Conservation (phyloP, 2,113 vertebrate species). For the Corythaeola cristata region DNA sequence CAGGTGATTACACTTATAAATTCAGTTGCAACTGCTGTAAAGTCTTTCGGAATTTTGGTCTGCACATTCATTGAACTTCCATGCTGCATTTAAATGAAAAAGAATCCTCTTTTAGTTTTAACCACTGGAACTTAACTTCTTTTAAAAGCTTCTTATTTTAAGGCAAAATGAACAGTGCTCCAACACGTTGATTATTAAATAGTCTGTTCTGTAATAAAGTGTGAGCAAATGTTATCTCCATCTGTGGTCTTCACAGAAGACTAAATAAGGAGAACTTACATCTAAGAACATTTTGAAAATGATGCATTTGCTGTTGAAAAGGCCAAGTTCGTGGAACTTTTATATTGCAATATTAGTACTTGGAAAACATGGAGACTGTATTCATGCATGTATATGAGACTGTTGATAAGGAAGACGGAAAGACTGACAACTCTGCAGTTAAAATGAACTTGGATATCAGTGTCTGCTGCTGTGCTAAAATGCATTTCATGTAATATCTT, state of each 20-base stretch:
- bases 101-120: background rate
- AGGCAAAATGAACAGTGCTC: slow-evolving; percentile 37
- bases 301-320: background rate
- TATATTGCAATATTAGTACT: background rate
- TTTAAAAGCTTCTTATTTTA: slow-evolving; percentile 21
- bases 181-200: background rate
- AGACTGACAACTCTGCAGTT: background rate
- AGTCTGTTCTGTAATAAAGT: background rate
- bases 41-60: background rate
- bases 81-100: background rate
- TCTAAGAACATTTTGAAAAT: background rate
- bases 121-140: background rate
- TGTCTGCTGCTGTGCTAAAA: background rate
- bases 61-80: background rate
- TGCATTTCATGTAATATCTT: background rate
- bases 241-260: slow-evolving; percentile 17
- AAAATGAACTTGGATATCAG: background rate
- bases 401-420: background rate
- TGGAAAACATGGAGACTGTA: background rate
- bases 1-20: background rate
- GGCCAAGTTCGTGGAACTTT: background rate
- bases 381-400: background rate
- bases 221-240: slow-evolving; percentile 45
- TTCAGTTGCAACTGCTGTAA: background rate
- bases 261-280: background rate